Evolutionary conservation across 2,888 invertebrate genomes (phyloP), one percentile per base, ranked within the genome.

Genomic region (Apamea crenata): DNA sequence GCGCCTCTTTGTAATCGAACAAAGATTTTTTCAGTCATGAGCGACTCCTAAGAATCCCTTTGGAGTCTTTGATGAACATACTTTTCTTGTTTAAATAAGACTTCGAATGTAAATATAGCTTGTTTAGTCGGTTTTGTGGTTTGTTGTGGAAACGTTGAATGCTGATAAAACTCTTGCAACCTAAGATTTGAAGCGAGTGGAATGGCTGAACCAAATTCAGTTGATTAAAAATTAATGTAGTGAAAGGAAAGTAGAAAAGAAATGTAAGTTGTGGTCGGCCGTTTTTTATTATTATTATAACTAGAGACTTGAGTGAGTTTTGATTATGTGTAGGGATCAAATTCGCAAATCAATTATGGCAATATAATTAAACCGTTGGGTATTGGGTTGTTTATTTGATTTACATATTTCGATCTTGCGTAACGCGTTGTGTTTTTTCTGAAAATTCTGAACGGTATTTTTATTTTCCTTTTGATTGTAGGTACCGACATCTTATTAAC

Each of bases 11-110:
- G 84, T 87, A 86, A 92, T 90, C 88, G 88, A 83, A 87, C 87
- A 90, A 91, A 92, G 90, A 91, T 91, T 91, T 90, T 59, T 90
- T 85, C 82, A 85, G 86, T 91, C 88, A 91, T 83, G 85, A 87
- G 81, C 87, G 84, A 87, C 82, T 90, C 81, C 80, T 81, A 87
- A 89, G 88, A 92, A 90, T 93, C 83, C 89, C 89, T 89, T 91
- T 91, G 88, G 91, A 89, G 83, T 90, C 87, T 89, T 90, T 90
- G 87, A 88, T 89, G 87, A 88, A 91, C 90, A 91, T 91, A 91
- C 88, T 92, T 91, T 90, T 86, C 86, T 87, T 76, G 90, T 89
- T 91, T 90, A 85, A 86, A 73, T 69, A 77, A 79, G 84, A 87
- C 87, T 88, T 85, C 70, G 86, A 91, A 91, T 90, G 84, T 86